Evolutionary conservation across 2,113 vertebrate genomes (phyloP).

Genomic region (Notarius lentiginosus): DNA sequence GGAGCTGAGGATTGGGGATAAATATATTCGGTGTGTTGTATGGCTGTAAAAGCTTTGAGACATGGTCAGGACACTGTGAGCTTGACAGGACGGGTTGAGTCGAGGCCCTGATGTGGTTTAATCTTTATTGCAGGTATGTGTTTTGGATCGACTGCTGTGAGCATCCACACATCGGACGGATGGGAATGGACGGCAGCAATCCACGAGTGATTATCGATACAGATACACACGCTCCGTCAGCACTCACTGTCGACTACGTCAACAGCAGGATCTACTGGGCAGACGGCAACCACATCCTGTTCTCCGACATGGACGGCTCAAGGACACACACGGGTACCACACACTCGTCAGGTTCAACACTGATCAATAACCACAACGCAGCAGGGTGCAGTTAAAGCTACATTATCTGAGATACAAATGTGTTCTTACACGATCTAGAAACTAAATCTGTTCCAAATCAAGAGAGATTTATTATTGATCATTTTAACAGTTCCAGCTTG

Average conservation of each 20-base stretch:
- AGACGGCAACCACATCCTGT: conserved; percentile 82
- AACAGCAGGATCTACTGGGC: conserved; percentile 85
- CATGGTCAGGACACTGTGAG: background rate
- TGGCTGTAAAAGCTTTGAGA: background rate
- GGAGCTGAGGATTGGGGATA: background rate
- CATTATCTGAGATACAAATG: background rate
- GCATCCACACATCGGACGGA: conserved; percentile 81
- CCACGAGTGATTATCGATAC: conserved; percentile 77
- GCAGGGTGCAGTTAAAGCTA: background rate
- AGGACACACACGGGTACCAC: conserved; percentile 78
- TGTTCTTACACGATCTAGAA: background rate
- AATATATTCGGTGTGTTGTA: background rate
- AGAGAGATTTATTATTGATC: background rate
- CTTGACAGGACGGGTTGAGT: background rate
- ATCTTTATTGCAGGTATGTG: conserved; percentile 70
- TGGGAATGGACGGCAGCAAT: conserved; percentile 84
- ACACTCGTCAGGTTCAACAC: background rate
- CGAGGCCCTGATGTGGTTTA: background rate
- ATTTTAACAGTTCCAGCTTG: background rate
- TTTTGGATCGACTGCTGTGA: conserved; percentile 89
- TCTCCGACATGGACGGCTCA: conserved; percentile 83
- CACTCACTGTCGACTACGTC: conserved; percentile 83
- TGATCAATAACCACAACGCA: background rate
- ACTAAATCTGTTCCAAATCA: too few relatives aligned
- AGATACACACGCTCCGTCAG: conserved; percentile 78